Conservation (phyloP, 2,888 invertebrate species). For the Meta bourneti region DNA sequence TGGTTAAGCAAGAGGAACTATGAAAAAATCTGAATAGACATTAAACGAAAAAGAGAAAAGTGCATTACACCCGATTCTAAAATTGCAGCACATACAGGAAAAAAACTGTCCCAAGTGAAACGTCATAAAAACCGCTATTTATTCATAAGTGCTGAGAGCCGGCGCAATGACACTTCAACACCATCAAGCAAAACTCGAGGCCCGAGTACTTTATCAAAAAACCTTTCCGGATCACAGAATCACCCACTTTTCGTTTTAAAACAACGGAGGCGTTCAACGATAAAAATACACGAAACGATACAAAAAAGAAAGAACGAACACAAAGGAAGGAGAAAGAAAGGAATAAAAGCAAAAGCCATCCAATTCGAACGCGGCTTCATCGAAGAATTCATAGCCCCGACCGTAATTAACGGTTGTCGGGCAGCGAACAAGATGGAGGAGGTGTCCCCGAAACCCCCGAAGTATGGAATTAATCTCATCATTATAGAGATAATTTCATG, state of each 20-base stretch:
- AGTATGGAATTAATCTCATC: constrained; percentile 69
- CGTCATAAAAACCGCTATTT: background rate
- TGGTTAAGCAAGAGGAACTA: too few relatives aligned
- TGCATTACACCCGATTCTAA: too few relatives aligned
- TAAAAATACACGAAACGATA: background rate
- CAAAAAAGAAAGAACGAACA: background rate
- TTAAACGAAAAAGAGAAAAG: too few relatives aligned
- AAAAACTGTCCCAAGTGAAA: background rate
- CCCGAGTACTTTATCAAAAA: background rate
- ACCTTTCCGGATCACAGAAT: background rate
- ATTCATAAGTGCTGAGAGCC: background rate
- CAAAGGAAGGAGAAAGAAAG: background rate
- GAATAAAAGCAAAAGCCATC: constrained; percentile 19
- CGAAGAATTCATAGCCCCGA: background rate
- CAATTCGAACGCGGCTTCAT: constrained; percentile 12
- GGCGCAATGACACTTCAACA: background rate
- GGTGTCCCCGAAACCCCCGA: constrained; percentile 14
- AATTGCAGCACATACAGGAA: too few relatives aligned
- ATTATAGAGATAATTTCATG: constrained; percentile 67
- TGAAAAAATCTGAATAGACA: too few relatives aligned
- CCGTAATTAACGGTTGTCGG: constrained; percentile 56
- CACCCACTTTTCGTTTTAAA: background rate
- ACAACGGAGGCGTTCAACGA: background rate
- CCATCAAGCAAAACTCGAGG: background rate
- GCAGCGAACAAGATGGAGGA: constrained; percentile 2